phyloP scores from a whole-genome alignment of 2,113 vertebrate genomes.

The Todiramphus saurophagus region DNA sequence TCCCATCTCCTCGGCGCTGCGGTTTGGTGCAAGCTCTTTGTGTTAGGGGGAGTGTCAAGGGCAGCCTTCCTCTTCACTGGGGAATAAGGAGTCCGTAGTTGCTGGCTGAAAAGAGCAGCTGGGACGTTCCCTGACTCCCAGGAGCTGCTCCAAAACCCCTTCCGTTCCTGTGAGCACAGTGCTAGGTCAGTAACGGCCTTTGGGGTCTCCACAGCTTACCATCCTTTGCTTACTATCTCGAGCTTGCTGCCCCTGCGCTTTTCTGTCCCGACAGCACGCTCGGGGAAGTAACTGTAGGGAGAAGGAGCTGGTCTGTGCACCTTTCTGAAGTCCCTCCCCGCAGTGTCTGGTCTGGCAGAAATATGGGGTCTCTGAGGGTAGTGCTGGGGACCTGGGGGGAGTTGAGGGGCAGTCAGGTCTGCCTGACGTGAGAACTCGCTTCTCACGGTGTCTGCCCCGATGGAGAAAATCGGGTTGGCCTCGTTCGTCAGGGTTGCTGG shows the following conservation, averaged over 20 bases:
- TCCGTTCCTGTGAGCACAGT: fast-evolving
- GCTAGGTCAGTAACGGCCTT: neutral
- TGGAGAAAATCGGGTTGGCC: neutral
- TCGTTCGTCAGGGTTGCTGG: neutral
- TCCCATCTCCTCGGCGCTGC: neutral
- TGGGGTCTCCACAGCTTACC: neutral
- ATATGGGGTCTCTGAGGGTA: fast-evolving
- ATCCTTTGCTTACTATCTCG: neutral
- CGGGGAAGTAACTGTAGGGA: neutral
- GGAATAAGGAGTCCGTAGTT: neutral
- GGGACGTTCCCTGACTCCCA: neutral
- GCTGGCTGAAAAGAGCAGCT: neutral
- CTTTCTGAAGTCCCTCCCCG: neutral
- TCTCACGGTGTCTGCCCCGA: neutral
- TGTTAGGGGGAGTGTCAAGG: neutral
- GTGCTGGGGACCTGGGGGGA: too few species aligned
- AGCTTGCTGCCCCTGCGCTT: neutral
- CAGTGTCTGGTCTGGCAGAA: neutral
- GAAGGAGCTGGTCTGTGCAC: neutral
- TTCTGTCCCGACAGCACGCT: neutral
- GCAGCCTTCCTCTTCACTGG: neutral
- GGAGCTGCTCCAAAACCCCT: neutral
- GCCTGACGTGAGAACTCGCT: neutral
- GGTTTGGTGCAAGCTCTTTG: neutral
- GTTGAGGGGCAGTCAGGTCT: neutral